phyloP scores from a whole-genome alignment of 2,113 vertebrate species.

The Nanorana parkeri region DNA sequence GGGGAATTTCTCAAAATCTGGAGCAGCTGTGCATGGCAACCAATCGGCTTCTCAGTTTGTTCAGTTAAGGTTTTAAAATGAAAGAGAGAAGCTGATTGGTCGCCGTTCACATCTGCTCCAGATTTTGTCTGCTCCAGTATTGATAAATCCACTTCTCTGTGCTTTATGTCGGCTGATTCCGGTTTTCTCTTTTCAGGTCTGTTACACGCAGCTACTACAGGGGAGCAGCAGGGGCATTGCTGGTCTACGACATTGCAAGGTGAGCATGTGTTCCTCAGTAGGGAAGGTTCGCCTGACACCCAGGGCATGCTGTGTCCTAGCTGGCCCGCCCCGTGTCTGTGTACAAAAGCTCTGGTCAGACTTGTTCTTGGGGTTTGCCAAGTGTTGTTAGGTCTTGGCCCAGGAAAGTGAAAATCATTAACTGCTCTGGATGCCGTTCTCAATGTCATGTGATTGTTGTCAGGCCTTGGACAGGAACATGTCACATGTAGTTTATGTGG shows the following conservation, averaged over 20 bases:
- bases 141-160: too few relatives aligned
- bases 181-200: conserved; percentile 70
- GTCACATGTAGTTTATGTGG: not conserved
- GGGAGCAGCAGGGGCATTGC: conserved; percentile 88
- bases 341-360: not conserved
- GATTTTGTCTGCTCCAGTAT: too few relatives aligned
- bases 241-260: conserved; percentile 94
- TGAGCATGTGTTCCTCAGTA: conserved; percentile 58
- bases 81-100: too few relatives aligned
- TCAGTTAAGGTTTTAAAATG: too few relatives aligned
- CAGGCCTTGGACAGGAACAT: not conserved
- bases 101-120: too few relatives aligned
- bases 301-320: not conserved
- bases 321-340: not conserved
- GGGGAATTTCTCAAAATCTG: too few relatives aligned
- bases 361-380: not conserved
- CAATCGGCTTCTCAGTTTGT: too few relatives aligned
- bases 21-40: too few relatives aligned
- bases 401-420: conserved; percentile 10
- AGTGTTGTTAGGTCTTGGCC: not conserved
- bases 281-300: not conserved
- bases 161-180: not conserved
- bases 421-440: conserved; percentile 1
- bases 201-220: conserved; percentile 93
- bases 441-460: not conserved